phyloP scores from a whole-genome alignment of 2,797 vertebrate species.

The Sebastes vulpes region DNA sequence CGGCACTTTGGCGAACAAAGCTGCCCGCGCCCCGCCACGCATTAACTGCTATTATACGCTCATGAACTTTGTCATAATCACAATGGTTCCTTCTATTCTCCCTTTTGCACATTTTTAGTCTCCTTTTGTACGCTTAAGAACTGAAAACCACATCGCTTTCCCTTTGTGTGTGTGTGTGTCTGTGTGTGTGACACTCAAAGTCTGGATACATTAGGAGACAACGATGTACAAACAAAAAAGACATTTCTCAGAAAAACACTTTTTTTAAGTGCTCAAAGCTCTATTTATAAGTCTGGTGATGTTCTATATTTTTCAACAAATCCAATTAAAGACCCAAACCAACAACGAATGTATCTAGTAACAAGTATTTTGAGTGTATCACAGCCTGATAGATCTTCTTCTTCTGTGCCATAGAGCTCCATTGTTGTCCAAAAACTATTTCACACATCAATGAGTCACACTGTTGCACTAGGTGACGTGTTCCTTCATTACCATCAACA shows the following conservation, averaged over 20 bases:
- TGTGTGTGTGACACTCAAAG: neutral
- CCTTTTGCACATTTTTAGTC: constrained; percentile 42
- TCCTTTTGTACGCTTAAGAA: constrained; percentile 65
- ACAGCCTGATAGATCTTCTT: neutral
- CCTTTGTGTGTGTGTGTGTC: constrained; percentile 4
- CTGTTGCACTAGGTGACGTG: no score
- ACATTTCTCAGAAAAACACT: neutral
- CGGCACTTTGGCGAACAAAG: constrained; percentile 83
- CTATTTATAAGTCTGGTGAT: no score
- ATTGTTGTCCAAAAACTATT: neutral
- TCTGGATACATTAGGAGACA: neutral
- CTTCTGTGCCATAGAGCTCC: neutral
- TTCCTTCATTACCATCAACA: neutral
- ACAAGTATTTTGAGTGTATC: neutral
- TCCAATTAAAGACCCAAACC: no score
- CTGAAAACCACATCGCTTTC: constrained; percentile 25
- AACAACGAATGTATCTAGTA: no score
- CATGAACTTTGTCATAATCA: constrained; percentile 82
- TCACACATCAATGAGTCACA: no score
- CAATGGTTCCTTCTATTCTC: constrained; percentile 59
- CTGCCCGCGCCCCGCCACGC: constrained; percentile 69
- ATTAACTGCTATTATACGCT: constrained; percentile 83
- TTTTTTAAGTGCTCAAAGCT: neutral
- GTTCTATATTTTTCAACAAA: no score
- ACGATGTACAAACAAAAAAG: constrained; percentile 11